A percentile compares a stretch with the other conserved stretches of the same genome.
Evolutionary conservation across 2,113 vertebrate genomes (phyloP).

Genomic region (Nyctibius bracteatus): DNA sequence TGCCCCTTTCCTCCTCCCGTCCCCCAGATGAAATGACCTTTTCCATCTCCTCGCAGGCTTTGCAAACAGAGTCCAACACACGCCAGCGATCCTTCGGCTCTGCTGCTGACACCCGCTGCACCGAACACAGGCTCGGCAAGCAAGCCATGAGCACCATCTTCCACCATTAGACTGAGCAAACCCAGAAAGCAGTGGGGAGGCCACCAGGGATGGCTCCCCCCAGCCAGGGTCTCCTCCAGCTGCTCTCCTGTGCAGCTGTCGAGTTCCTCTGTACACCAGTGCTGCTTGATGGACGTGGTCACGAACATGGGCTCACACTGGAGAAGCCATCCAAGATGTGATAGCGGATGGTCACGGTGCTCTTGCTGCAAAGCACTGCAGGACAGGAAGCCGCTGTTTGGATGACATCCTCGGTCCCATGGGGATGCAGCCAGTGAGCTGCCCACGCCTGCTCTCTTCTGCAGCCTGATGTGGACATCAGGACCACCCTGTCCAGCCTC

Average conservation of each 20-base stretch:
- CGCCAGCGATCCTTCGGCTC: not conserved
- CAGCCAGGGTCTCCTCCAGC: fast-evolving
- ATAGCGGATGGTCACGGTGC: not conserved
- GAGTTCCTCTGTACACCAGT: fast-evolving
- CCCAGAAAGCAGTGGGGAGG: not conserved
- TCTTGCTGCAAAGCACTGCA: not conserved
- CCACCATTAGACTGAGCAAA: not conserved
- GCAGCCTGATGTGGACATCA: not conserved
- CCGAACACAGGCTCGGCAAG: not conserved
- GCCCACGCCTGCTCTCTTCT: not conserved
- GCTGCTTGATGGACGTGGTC: not conserved
- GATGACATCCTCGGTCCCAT: fast-evolving
- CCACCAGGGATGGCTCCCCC: not conserved
- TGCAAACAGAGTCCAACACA: not conserved
- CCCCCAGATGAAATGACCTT: not conserved
- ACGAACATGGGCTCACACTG: not conserved
- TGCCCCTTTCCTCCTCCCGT: not conserved
- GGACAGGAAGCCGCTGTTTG: not conserved
- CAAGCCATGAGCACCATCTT: not conserved
- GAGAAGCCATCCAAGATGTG: not conserved
- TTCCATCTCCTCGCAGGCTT: not conserved
- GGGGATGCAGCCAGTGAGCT: fast-evolving
- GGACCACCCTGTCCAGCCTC: not conserved
- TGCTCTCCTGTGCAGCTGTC: not conserved
- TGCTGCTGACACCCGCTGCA: not conserved